phyloP scores from a whole-genome alignment of 2,113 vertebrate species.

The Anhinga anhinga region DNA sequence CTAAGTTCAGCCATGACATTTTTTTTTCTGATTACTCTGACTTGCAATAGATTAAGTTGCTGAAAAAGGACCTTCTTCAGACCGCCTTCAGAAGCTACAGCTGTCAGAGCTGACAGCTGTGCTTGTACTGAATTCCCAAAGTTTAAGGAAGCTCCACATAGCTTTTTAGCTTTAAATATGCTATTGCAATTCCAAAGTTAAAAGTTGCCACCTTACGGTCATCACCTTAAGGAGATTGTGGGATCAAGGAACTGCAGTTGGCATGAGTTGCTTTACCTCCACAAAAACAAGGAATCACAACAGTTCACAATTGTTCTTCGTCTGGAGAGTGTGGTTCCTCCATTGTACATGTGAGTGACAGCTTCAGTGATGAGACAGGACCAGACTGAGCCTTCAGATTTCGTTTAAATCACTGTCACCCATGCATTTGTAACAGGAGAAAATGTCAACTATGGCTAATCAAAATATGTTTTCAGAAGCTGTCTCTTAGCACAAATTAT shows the following conservation, averaged over 20 bases:
- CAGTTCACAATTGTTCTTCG: rapidly evolving
- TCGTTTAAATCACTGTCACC: neutral
- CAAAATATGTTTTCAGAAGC: constrained; percentile 18
- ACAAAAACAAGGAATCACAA: neutral
- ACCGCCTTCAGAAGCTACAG: neutral
- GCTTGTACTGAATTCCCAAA: neutral
- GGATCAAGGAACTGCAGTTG: neutral
- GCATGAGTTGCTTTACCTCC: neutral
- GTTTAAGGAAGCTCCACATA: neutral
- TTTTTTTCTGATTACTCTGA: neutral
- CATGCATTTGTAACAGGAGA: neutral
- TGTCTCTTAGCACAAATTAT: neutral
- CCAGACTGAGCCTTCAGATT: neutral
- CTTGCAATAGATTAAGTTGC: neutral
- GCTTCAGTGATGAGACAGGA: neutral
- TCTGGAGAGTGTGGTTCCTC: neutral
- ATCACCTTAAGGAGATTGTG: neutral
- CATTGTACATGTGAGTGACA: neutral
- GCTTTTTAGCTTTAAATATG: neutral
- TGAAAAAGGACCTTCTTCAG: neutral
- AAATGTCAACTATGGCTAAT: neutral
- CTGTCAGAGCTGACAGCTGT: neutral
- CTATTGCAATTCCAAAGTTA: neutral
- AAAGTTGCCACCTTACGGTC: neutral
- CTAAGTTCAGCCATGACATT: neutral